Conservation (phyloP, 2,113 vertebrate species). For the Aphelocoma coerulescens region DNA sequence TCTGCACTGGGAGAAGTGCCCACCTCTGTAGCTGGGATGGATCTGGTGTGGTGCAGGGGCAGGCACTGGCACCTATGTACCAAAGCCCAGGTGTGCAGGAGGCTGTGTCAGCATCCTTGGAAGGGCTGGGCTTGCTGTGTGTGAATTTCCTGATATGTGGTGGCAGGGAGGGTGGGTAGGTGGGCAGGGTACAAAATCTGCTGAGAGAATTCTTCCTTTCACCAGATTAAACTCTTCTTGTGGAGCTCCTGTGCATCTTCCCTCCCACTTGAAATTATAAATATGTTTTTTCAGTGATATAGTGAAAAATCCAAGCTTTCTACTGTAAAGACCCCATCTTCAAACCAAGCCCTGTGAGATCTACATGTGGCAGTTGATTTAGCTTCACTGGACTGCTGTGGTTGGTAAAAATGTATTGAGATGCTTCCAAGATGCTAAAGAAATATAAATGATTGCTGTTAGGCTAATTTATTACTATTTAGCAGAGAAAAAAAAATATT, state of each 20-base stretch:
- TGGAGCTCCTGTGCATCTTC: not conserved
- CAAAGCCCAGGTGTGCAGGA: not conserved
- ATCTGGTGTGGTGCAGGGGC: not conserved
- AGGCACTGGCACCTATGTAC: not conserved
- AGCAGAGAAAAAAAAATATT: constrained; percentile 10
- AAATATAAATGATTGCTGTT: not conserved
- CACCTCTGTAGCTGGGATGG: not conserved
- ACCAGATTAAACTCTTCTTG: not conserved
- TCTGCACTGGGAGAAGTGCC: not conserved
- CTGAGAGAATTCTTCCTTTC: not conserved
- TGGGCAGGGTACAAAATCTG: not conserved
- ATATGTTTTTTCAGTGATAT: not conserved
- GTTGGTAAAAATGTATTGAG: not conserved
- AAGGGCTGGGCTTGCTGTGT: not conserved
- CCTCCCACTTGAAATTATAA: constrained; percentile 35
- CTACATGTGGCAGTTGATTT: not conserved
- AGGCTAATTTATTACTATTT: constrained; percentile 35
- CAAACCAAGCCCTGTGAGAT: not conserved
- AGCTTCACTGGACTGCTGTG: not conserved
- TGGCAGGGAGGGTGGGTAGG: not conserved
- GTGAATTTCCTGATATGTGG: not conserved
- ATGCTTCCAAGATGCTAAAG: not conserved
- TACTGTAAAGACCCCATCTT: not conserved
- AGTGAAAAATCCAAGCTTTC: not conserved
- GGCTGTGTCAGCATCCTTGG: not conserved